phyloP scores from a whole-genome alignment of 2,797 vertebrate species.

The Argya squamiceps region DNA sequence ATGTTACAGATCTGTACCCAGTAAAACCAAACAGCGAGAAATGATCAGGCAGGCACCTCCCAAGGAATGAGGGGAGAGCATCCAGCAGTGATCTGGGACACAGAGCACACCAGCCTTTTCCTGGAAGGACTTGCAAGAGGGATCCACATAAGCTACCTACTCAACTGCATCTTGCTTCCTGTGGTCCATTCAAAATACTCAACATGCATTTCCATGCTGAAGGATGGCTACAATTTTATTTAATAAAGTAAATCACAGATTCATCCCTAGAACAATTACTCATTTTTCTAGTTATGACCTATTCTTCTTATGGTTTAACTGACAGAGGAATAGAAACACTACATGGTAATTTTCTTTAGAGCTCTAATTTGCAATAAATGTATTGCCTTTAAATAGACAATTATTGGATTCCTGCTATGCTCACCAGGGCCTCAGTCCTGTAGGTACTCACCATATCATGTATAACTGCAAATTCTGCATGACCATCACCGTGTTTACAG shows the following conservation, averaged over 20 bases:
- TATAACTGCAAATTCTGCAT: not conserved
- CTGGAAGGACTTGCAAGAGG: not conserved
- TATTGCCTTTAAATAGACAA: not conserved
- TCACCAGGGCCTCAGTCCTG: not conserved
- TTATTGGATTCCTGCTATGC: not conserved
- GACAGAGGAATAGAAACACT: not conserved
- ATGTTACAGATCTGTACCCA: not conserved
- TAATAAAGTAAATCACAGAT: not conserved
- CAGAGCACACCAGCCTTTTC: not conserved
- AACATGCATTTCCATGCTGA: not conserved
- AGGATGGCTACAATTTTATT: not conserved
- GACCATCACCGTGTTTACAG: not conserved
- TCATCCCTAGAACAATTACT: not conserved
- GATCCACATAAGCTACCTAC: not conserved
- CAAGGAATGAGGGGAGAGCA: not conserved
- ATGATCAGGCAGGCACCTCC: fast-evolving
- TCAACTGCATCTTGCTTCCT: not conserved
- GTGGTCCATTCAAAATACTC: not conserved
- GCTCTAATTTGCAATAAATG: not conserved
- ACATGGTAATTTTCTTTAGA: not conserved
- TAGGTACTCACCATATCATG: not conserved
- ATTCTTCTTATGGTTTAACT: not conserved
- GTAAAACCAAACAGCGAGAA: not conserved
- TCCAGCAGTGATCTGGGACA: not conserved
- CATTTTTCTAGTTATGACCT: not conserved